Percentiles rank a stretch among this genome's conserved stretches.
phyloP scores from a whole-genome alignment of 1,140 invertebrate species.

The Chelonus insularis region DNA sequence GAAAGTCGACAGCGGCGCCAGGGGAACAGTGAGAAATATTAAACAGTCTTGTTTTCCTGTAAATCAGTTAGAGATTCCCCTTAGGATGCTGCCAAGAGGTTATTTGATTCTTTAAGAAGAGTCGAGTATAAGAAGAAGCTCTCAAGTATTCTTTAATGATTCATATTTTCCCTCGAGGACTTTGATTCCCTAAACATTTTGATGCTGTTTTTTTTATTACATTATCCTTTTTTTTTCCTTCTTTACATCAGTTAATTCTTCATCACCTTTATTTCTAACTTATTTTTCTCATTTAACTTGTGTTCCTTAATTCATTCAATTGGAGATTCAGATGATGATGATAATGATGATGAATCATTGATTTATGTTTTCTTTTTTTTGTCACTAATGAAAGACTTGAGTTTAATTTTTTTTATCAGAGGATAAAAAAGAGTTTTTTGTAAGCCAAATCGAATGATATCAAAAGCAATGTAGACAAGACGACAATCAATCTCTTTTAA shows the following conservation, averaged over 20 bases:
- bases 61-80: slow-evolving; percentile 59
- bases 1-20: slow-evolving; percentile 48
- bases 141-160: neutral
- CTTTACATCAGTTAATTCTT: no score
- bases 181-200: no score
- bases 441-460: neutral
- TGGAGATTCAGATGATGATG: no score
- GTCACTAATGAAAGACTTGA: no score
- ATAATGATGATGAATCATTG: no score
- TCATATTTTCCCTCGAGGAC: neutral
- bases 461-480: slow-evolving; percentile 32
- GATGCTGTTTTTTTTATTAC: no score
- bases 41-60: slow-evolving; percentile 60
- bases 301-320: no score
- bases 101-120: slow-evolving; percentile 45
- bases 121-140: slow-evolving; percentile 1
- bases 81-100: slow-evolving; percentile 35
- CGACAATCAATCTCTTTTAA: slow-evolving; percentile 43
- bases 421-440: neutral
- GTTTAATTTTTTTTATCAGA: no score
- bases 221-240: no score
- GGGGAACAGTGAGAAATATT: slow-evolving; percentile 56
- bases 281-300: no score
- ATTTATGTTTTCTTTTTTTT: no score
- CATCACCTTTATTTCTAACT: no score